A percentile compares a stretch with the other conserved stretches of the same genome.
phyloP scores from a whole-genome alignment of 30 jellyfish, hydroid and myxozoan genomes.

The Aurelia aurita complex sp. Pacific region DNA sequence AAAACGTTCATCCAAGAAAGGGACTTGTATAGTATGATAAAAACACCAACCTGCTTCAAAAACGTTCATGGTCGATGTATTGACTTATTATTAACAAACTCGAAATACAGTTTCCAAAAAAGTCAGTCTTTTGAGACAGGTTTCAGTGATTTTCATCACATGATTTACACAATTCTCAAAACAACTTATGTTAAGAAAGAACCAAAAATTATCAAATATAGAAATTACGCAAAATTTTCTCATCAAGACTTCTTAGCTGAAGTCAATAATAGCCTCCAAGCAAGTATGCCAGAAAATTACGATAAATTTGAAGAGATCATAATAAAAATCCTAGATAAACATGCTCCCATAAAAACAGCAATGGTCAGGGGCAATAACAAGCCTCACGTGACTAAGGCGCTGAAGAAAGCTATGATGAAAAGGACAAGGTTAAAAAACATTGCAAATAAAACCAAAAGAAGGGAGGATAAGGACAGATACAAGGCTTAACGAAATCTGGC shows the following conservation, averaged over 20 bases:
- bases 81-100: neutral
- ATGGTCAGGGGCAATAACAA: too few relatives aligned
- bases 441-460: too few relatives aligned
- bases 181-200: too few relatives aligned
- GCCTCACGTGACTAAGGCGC: too few relatives aligned
- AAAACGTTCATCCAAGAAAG: neutral
- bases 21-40: neutral
- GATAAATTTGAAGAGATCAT: neutral
- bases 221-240: neutral
- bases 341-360: neutral
- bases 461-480: neutral
- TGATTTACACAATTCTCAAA: too few relatives aligned
- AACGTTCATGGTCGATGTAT: neutral
- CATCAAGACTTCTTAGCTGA: neutral
- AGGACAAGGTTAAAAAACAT: too few relatives aligned
- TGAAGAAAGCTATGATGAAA: too few relatives aligned
- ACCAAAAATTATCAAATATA: too few relatives aligned
- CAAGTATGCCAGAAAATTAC: neutral
- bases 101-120: constrained; percentile 1
- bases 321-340: neutral
- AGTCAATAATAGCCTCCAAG: constrained; percentile 5
- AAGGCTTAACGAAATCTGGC: too few relatives aligned
- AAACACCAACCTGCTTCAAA: constrained; percentile 1
- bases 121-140: too few relatives aligned
- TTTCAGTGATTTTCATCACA: too few relatives aligned